Conservation (phyloP, 2,888 invertebrate genomes). For the Anorthoa munda region DNA sequence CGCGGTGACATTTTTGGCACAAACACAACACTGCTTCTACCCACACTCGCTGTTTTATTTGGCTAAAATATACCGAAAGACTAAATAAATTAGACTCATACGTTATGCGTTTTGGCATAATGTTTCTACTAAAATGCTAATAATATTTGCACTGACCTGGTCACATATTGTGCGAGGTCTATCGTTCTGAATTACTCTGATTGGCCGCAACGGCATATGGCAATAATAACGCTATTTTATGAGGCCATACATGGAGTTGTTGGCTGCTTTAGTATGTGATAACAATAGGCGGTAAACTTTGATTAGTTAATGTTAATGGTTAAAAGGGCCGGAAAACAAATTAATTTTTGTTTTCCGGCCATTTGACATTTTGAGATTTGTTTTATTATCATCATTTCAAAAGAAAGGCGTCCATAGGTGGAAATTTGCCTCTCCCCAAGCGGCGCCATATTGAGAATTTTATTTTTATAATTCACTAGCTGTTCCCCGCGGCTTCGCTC, state of each 20-base stretch:
- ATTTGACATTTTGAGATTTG: background rate
- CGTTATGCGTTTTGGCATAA: constrained; percentile 44
- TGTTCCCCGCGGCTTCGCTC: too few relatives aligned
- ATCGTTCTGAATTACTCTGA: constrained; percentile 21
- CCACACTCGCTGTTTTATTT: constrained; percentile 26
- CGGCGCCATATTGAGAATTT: too few relatives aligned
- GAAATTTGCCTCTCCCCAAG: too few relatives aligned
- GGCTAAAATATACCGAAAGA: constrained; percentile 40
- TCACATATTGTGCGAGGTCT: constrained; percentile 19
- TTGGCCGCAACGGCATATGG: constrained; percentile 17
- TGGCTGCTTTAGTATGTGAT: constrained; percentile 3
- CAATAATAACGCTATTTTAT: constrained; percentile 37
- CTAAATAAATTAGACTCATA: constrained; percentile 34
- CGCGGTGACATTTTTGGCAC: constrained; percentile 54
- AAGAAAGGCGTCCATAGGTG: too few relatives aligned
- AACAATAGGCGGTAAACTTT: constrained; percentile 1
- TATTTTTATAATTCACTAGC: too few relatives aligned
- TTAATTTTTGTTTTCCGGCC: too few relatives aligned
- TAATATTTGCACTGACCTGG: constrained; percentile 33
- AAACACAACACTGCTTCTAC: constrained; percentile 14
- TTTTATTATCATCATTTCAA: too few relatives aligned
- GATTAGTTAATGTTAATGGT: background rate
- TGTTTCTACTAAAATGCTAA: constrained; percentile 43
- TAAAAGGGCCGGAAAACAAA: background rate
- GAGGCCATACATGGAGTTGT: background rate